phyloP scores from a whole-genome alignment of 2,113 vertebrate genomes.

The Caloenas nicobarica region DNA sequence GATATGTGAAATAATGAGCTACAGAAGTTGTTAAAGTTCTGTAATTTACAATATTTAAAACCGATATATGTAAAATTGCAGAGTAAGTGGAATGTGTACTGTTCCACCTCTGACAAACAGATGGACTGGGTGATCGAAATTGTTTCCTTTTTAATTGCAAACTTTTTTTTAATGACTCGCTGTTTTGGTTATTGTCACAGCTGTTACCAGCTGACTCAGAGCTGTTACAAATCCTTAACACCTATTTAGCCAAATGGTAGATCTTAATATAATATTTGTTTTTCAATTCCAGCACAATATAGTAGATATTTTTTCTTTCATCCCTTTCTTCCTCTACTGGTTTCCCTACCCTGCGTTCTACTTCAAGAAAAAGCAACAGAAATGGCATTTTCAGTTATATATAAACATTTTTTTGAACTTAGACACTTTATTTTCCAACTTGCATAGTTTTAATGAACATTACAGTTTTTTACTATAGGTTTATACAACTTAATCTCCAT shows the following conservation, averaged over 20 bases:
- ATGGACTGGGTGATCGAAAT: neutral
- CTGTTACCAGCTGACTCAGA: neutral
- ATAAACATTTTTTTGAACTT: slow-evolving; percentile 30
- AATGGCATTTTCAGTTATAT: neutral
- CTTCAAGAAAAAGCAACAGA: neutral
- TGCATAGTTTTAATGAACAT: slow-evolving; percentile 45
- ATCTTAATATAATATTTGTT: neutral
- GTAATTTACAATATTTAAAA: neutral
- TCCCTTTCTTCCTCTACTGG: neutral
- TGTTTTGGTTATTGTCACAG: neutral
- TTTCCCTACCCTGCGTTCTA: neutral
- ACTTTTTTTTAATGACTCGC: neutral
- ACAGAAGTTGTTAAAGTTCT: neutral
- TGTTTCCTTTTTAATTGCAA: neutral
- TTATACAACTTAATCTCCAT: slow-evolving; percentile 42
- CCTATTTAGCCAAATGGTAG: neutral
- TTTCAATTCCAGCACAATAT: neutral
- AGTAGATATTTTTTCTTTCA: neutral
- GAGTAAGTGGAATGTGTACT: neutral
- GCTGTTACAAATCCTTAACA: neutral
- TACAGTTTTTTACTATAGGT: slow-evolving; percentile 65
- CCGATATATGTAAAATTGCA: neutral
- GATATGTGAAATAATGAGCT: neutral
- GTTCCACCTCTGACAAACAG: neutral
- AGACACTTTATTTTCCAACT: slow-evolving; percentile 19